Evolutionary conservation across 2,113 vertebrate species (phyloP), one percentile per base, ranked within the genome.

Genomic region (Lepus americanus): DNA sequence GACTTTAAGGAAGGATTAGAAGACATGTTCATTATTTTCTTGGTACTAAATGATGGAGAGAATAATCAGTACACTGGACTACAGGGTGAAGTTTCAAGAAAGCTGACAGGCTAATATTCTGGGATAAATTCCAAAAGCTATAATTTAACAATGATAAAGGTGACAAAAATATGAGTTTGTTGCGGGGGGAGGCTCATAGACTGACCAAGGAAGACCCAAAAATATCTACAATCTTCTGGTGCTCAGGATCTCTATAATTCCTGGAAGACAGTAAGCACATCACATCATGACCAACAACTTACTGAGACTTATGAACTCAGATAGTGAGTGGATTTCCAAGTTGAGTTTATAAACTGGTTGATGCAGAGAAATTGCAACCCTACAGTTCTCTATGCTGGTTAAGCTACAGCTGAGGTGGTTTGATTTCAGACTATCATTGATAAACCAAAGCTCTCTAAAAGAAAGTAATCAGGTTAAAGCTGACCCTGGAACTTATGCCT

Each of bases 61-160:
- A 77, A 70, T 19, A 81, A 33, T 94, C 29, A 76, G 33, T n/a
- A 36, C 1, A 17, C 1, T 49, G 6, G 16, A 44, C 55, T 87
- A 86, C 1, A 82, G 11, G 25, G 61, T 12, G 44, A 90, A 6
- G 9, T 81, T 80, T 90, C 20, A 80, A 64, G 80, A 76, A 80
- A 87, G 69, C 74, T 64, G 61, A 89, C n/a, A 84, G 53, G n/a
- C 8, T 51, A 51, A 76, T 44, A 72, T 12, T 80, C 29, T 92
- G 53, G 53, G 79, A 88, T 27, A 85, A 95, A 90, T 85, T 49
- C n/a, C 19, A 19, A 79, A 89, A 74, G 36, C 31, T 78, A 4
- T 70, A 86, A 73, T 74, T 84, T 79, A 92, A 69, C 79, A 86
- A 86, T 86, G 64, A 39, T n/a, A 69, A 89, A 78, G 78, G 59